These are phyloP conservation scores for Ceriagrion tenellum DNA, from an alignment of 2,888 invertebrate genomes.

Conservation along the genomic window DNA sequence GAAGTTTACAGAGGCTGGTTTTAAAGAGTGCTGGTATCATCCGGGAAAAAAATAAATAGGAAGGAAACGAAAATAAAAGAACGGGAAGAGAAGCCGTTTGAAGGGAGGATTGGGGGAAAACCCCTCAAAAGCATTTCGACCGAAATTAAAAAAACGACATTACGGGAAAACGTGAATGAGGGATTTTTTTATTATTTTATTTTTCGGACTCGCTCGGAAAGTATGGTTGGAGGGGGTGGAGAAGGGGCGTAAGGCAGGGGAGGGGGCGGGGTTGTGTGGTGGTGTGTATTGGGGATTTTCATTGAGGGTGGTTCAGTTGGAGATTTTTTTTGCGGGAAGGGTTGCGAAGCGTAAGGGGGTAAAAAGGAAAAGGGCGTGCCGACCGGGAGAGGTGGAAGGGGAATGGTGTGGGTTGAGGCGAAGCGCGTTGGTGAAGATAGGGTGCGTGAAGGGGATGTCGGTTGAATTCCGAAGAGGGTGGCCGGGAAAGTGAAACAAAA, in stretches of 20 bases:
- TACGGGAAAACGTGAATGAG: not conserved
- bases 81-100: not conserved
- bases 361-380: not conserved
- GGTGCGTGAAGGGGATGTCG: not conserved
- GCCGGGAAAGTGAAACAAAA: slow-evolving; percentile 4
- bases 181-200: not conserved
- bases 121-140: slow-evolving; percentile 7
- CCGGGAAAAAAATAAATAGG: not conserved
- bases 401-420: not conserved
- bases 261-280: no score
- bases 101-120: not conserved
- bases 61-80: not conserved
- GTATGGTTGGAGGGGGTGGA: not conserved
- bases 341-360: not conserved
- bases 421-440: not conserved
- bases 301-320: not conserved
- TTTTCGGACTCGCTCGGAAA: not conserved
- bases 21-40: not conserved
- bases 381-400: no score
- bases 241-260: not conserved
- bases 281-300: not conserved
- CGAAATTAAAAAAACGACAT: not conserved
- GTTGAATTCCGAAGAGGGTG: not conserved
- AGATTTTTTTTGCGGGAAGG: not conserved
- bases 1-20: not conserved